phyloP scores from a whole-genome alignment of 2,888 invertebrate species.

The Cerceris rybyensis region DNA sequence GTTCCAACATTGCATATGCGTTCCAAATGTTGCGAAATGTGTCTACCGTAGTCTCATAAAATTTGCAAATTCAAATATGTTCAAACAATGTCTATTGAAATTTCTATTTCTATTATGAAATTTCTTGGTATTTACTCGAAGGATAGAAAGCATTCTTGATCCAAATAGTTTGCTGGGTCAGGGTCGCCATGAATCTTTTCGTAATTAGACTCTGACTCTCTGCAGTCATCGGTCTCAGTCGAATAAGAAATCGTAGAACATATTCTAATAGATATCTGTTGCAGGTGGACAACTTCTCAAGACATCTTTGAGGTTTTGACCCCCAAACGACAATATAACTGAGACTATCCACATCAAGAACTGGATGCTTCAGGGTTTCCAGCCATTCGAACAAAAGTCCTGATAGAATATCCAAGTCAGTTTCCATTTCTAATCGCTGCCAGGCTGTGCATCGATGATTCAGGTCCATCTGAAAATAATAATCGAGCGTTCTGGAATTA shows the following conservation, averaged over 20 bases:
- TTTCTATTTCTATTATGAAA: no score
- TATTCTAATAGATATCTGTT: conserved; percentile 88
- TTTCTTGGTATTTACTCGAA: conserved; percentile 73
- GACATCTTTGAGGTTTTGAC: conserved; percentile 85
- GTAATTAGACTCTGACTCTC: conserved; percentile 85
- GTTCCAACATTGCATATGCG: no score
- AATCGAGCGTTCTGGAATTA: no score
- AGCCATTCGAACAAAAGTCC: conserved; percentile 90
- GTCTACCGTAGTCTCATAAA: neutral
- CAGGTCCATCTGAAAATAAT: conserved; percentile 83
- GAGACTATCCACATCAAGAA: conserved; percentile 87
- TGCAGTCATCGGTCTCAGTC: conserved; percentile 85
- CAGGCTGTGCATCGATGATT: conserved; percentile 88
- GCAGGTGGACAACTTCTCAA: conserved; percentile 84
- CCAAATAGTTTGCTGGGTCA: conserved; percentile 86
- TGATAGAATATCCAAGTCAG: conserved; percentile 85
- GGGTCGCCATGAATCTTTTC: conserved; percentile 86
- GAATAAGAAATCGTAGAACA: conserved; percentile 86
- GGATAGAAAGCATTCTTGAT: conserved; percentile 82
- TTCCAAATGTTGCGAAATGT: no score
- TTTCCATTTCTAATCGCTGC: conserved; percentile 86
- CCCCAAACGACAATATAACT: conserved; percentile 86
- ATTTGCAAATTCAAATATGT: neutral
- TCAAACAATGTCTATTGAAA: no score
- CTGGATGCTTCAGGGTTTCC: conserved; percentile 87